Conservation (phyloP, 2,888 invertebrate species). For the Dendrolimus houi region DNA sequence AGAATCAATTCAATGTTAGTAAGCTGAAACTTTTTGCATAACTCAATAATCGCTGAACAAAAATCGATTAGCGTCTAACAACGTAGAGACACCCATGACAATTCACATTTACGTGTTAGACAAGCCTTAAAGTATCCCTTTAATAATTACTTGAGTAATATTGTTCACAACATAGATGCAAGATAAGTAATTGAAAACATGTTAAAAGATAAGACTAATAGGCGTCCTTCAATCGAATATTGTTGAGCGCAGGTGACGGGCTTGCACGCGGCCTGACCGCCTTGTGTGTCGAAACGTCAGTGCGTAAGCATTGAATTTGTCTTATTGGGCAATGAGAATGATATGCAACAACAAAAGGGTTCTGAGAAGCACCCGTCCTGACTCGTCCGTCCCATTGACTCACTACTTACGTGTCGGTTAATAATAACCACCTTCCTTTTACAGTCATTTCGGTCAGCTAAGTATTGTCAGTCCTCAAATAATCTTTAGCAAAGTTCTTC, state of each 20-base stretch:
- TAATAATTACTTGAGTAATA: not conserved
- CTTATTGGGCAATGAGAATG: conserved; percentile 67
- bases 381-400: conserved; percentile 59
- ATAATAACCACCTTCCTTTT: conserved; percentile 58
- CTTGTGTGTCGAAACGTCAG: conserved; percentile 19
- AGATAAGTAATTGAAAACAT: not conserved
- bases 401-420: conserved; percentile 59
- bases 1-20: too few species aligned
- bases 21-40: too few species aligned
- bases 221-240: not conserved
- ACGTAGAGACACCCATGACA: too few species aligned
- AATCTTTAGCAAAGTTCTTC: conserved; percentile 12
- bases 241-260: not conserved
- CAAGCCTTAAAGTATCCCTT: not conserved
- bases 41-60: too few species aligned
- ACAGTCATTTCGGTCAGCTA: conserved; percentile 38
- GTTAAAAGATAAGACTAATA: not conserved
- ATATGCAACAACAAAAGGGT: conserved; percentile 67
- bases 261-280: not conserved
- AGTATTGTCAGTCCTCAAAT: conserved; percentile 29
- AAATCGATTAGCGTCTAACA: too few species aligned
- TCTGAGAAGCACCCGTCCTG: conserved; percentile 60
- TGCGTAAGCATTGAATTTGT: conserved; percentile 44
- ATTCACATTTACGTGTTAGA: not conserved
- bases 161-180: not conserved